Conservation (phyloP, 35 echinoderm and acorn worm genomes). For the Diadema setosum region DNA sequence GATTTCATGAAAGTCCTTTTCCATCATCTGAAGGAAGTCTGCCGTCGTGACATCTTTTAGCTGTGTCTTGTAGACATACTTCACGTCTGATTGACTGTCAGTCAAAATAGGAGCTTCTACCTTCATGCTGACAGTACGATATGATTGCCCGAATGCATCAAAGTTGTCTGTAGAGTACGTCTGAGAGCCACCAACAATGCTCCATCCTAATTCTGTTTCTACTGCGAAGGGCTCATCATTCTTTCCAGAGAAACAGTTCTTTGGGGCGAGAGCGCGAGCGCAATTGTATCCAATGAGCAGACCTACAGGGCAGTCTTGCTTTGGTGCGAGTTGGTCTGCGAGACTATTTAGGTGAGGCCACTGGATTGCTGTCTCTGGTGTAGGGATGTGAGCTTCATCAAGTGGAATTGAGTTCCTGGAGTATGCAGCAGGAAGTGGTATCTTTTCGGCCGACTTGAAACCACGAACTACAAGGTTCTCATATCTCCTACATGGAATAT, state of each 20-base stretch:
- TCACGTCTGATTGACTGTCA: neutral
- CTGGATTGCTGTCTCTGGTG: neutral
- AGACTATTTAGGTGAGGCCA: slow-evolving; percentile 19
- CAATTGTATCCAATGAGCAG: slow-evolving; percentile 83
- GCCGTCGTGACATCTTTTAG: neutral
- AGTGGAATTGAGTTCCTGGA: neutral
- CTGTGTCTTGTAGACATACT: neutral
- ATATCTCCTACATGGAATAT: too few species aligned
- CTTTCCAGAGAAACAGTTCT: neutral
- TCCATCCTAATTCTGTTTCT: slow-evolving; percentile 72
- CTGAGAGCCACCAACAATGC: neutral
- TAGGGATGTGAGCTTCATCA: neutral
- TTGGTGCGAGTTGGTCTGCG: neutral
- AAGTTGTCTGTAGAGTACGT: neutral
- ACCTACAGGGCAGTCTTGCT: slow-evolving; percentile 15
- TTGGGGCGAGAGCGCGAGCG: slow-evolving; percentile 45
- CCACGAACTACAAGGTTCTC: neutral
- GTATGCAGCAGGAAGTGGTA: neutral
- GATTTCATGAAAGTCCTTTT: neutral
- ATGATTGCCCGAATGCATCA: neutral
- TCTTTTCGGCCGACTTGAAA: neutral
- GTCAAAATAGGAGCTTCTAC: neutral
- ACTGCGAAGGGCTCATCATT: slow-evolving; percentile 54
- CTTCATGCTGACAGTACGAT: neutral
- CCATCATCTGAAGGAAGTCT: slow-evolving; percentile 1